Base-by-base conservation (phyloP, 2,888 invertebrate genomes). In the Morpho helenor region DNA sequence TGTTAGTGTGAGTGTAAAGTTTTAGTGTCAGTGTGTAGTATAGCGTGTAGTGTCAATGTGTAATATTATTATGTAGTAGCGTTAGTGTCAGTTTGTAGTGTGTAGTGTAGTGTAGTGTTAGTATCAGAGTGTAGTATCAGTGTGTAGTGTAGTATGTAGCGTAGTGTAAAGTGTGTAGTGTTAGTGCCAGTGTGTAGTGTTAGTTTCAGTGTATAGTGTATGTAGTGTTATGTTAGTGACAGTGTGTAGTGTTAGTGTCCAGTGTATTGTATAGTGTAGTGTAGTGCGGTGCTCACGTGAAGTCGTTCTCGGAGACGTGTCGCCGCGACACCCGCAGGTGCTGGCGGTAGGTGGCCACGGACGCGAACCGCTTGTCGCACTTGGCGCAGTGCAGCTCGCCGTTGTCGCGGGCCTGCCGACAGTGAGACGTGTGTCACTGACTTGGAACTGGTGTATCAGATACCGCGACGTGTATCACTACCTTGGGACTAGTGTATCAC, bases 301-400 rank as follows among this genome's bases (percentile, higher is more conserved):
- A 88, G 16, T 87, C 84, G 10, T 68, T 76, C 71, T 87, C 88
- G 10, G 80, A 64, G 40, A 87, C 84, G 63, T 89, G 89, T 2
- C 75, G 54, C 0, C 80, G 65, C 8, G 89, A 83, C 23, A 82
- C 70, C 1, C 76, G 61, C 52, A 88, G 68, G 39, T 89, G 89
- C 41, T 88, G 88, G 0, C 83, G 54, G 79, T 79, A 87, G 0
- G 89, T 89, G 2, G 89, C 89, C 7, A 88, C 82, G 0, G 89
- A 89, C 39, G 89, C 83, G 72, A 88, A 89, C 0, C 75, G 68
- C 53, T 84, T 86, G 74, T 84, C 83, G 63, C 89, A 89, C 48
- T 68, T 58, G 46, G 57, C 72, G 62, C 89, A 89, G 70, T 81
- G 80, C 68, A 89, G 56, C 68, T 89, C 89, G 50, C 83, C 89